These are phyloP conservation scores for Esox masquinongy DNA, from an alignment of 2,797 vertebrate genomes.

Conservation along the genomic window DNA sequence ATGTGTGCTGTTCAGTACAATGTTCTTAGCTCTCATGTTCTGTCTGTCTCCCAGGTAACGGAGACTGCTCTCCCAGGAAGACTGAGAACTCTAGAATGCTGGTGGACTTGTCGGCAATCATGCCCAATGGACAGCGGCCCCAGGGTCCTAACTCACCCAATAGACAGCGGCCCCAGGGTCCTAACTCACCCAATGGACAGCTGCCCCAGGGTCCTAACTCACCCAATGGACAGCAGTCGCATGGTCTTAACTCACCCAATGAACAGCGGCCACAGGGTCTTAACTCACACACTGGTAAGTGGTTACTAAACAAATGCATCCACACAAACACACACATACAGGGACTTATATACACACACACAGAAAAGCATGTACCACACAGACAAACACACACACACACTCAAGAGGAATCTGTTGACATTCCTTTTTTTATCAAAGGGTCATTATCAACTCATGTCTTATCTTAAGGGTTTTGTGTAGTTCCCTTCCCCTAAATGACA, in stretches of 20 bases:
- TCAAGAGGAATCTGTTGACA: background rate
- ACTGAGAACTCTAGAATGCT: slow-evolving; percentile 86
- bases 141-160: slow-evolving; percentile 77
- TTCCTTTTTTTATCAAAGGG: slow-evolving; percentile 2
- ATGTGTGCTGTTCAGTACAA: slow-evolving; percentile 31
- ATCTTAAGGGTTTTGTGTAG: background rate
- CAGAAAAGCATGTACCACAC: background rate
- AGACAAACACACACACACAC: background rate
- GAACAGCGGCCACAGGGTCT: too few species aligned
- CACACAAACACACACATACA: slow-evolving; percentile 9
- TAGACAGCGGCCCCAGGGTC: too few species aligned
- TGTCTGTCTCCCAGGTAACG: slow-evolving; percentile 83
- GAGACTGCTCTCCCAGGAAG: slow-evolving; percentile 92
- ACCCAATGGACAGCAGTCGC: too few species aligned
- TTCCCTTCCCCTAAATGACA: slow-evolving; percentile 7
- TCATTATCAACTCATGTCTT: background rate
- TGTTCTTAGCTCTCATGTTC: slow-evolving; percentile 48
- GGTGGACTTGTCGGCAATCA: slow-evolving; percentile 87
- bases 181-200: too few species aligned
- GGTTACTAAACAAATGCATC: slow-evolving; percentile 31
- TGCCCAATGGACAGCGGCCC: slow-evolving; percentile 90
- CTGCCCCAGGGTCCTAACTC: too few species aligned
- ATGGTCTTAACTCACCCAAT: too few species aligned
- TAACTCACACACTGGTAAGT: slow-evolving; percentile 61
- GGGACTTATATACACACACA: background rate